Percentiles rank a stretch among this genome's conserved stretches.
Evolutionary conservation across 2,113 vertebrate genomes (phyloP).

Genomic region (Sminthopsis crassicaudata): DNA sequence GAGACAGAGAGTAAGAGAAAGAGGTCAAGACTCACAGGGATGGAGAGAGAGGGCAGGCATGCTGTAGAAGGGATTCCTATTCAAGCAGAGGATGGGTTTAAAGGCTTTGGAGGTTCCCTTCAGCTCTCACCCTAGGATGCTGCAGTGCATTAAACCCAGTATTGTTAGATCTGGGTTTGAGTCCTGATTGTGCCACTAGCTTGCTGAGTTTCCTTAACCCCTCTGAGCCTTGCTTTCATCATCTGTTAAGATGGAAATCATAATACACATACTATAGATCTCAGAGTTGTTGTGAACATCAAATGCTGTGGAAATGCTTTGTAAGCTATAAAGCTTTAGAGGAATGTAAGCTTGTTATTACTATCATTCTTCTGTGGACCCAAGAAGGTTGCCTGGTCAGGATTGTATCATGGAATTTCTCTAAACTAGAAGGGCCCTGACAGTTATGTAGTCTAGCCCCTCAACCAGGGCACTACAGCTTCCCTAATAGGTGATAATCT

Average conservation of each 20-base stretch:
- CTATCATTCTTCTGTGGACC: neutral
- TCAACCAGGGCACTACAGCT: neutral
- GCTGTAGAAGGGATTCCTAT: neutral
- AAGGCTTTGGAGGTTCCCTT: neutral
- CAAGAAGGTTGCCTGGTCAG: neutral
- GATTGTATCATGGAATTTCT: neutral
- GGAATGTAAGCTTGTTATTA: neutral
- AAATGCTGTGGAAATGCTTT: neutral
- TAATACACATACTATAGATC: neutral
- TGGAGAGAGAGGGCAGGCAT: neutral
- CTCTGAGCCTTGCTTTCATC: neutral
- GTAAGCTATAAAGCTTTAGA: neutral
- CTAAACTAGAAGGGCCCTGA: neutral
- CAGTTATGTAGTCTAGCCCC: no score
- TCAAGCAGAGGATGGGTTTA: neutral
- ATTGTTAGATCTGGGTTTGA: neutral
- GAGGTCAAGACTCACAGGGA: neutral
- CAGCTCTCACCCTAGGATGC: neutral
- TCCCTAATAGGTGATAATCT: neutral
- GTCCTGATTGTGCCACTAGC: neutral
- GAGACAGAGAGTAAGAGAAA: neutral
- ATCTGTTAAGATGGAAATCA: neutral
- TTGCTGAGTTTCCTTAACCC: neutral
- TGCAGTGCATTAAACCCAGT: neutral
- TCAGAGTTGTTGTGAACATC: neutral